Base-by-base conservation (phyloP, 2,113 vertebrate species). In the Ceuthmochares aereus region DNA sequence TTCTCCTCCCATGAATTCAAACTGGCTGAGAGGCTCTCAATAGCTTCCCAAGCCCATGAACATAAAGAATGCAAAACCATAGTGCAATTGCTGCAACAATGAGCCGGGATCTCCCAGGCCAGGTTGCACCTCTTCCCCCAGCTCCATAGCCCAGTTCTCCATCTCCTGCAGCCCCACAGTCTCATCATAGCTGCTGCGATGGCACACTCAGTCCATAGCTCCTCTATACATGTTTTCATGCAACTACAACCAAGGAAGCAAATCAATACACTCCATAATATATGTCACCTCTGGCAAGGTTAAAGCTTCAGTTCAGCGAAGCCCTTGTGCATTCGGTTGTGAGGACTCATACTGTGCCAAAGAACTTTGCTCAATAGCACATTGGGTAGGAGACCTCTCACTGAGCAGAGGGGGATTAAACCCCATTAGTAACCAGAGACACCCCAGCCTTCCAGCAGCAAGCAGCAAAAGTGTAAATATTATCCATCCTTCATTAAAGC, bases 201-300 rank as follows among this genome's bases (percentile, higher is more conserved):
- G 34, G 26, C 56, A 45, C 4, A 0, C 10, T 29, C 32, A 23
- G 13, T 62, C 75, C 66, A 4, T 4, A 23, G 7, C n/a, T 62
- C 30, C 68, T 59, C 66, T 32, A 6, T 16, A 74, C 17, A 69
- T 29, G 37, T 15, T 84, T 52, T 56, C 62, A n/a, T 4, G 3
- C 74, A 68, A 6, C 15, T 5, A 4, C 22, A 4, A 21, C 51
- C 47, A 51, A 58, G 54, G 56, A 34, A 70, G 27, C 0, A 2
- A 93, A 95, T 92, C 92, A 63, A 70, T 77, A 76, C 8, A 0
- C 43, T 66, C 55, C 4, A 0, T 66, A 83, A 40, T 7, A 17
- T 40, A 7, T 13, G 6, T 89, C 84, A 93, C 84, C 82, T 73
- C 93, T 77, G 70, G 75, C 84, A 96, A 83, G 78, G 82, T 66